phyloP scores from a whole-genome alignment of 2,797 vertebrate species.

The Poecilia picta region DNA sequence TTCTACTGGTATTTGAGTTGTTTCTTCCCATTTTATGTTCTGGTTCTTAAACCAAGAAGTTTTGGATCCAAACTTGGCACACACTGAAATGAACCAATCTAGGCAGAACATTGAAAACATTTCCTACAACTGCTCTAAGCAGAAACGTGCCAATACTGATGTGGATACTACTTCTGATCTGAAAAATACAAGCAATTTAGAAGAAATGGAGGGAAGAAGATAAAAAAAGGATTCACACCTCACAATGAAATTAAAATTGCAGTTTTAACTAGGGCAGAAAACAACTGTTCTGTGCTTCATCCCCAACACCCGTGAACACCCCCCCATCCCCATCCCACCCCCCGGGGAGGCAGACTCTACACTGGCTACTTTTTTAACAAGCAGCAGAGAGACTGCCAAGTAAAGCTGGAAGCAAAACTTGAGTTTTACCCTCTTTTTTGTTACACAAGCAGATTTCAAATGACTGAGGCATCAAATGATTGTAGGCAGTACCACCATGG shows the following conservation, averaged over 20 bases:
- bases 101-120: not conserved
- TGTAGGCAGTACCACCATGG: slow-evolving; percentile 20
- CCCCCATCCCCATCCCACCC: not conserved
- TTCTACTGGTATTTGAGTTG: not conserved
- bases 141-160: not conserved
- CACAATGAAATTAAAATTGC: slow-evolving; percentile 28
- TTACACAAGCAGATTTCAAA: slow-evolving; percentile 44
- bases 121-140: not conserved
- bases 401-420: slow-evolving; percentile 45
- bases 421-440: slow-evolving; percentile 45
- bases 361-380: slow-evolving; percentile 38
- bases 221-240: not conserved
- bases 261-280: slow-evolving; percentile 46
- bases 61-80: not conserved
- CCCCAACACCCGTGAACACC: slow-evolving; percentile 39
- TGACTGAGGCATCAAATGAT: slow-evolving; percentile 44
- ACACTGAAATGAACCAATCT: not conserved
- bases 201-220: not conserved
- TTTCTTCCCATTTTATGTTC: not conserved
- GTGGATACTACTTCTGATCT: not conserved
- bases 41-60: not conserved
- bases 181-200: not conserved
- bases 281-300: slow-evolving; percentile 50
- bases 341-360: slow-evolving; percentile 26
- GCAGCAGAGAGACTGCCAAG: slow-evolving; percentile 47